These are phyloP conservation scores for Amphimedon queenslandica DNA, from an alignment of 37 sponge, comb jelly and placozoan genomes.

Conservation along the genomic window DNA sequence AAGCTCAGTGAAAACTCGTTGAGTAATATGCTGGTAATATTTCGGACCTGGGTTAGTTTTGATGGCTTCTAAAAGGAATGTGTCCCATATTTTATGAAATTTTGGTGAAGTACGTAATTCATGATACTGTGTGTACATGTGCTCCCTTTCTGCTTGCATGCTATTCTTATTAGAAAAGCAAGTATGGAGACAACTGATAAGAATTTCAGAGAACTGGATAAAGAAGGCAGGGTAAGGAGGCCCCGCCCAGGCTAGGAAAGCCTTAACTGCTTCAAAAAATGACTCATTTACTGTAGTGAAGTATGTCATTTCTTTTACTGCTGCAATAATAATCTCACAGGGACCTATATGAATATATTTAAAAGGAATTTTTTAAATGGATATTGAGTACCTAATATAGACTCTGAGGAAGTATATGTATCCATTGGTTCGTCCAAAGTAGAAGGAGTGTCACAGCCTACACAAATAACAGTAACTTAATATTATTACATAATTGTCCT, in stretches of 20 bases:
- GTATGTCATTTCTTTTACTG: not conserved
- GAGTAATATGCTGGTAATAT: conserved; percentile 1
- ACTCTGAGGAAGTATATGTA: too few species aligned
- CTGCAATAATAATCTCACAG: not conserved
- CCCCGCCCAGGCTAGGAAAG: not conserved
- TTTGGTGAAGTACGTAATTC: not conserved
- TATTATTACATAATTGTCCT: too few species aligned
- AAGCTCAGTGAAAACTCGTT: not conserved
- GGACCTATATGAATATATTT: not conserved
- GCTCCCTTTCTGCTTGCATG: not conserved
- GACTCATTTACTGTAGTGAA: not conserved
- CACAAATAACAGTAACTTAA: too few species aligned
- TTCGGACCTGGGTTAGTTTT: not conserved
- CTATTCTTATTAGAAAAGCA: not conserved
- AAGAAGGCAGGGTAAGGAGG: not conserved
- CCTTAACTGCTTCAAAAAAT: not conserved
- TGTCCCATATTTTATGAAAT: not conserved
- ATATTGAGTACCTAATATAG: not conserved
- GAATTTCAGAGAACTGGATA: not conserved
- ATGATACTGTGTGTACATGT: not conserved
- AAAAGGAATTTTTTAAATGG: not conserved
- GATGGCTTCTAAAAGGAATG: not conserved
- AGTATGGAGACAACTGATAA: not conserved
- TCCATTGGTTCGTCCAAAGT: too few species aligned
- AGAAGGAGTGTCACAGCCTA: too few species aligned